Percentiles rank a stretch among this genome's conserved stretches.
Evolutionary conservation across 2,797 vertebrate genomes (phyloP).

Genomic region (Oryzias sinensis): DNA sequence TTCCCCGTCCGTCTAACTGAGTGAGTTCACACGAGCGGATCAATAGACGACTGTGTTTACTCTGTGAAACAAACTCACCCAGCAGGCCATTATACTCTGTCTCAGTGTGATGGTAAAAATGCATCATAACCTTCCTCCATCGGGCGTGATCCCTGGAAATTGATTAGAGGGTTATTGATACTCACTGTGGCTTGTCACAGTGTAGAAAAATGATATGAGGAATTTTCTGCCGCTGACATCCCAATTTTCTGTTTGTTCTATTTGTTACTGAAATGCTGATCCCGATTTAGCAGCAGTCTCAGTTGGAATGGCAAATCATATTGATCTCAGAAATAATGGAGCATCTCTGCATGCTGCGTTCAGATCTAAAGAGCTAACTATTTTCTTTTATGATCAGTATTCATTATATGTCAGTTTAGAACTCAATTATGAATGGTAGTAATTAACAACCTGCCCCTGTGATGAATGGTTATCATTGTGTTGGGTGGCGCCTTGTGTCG

Average conservation of each 20-base stretch:
- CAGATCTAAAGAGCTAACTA: slow-evolving; percentile 7
- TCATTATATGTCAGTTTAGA: slow-evolving; percentile 44
- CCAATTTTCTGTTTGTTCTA: slow-evolving; percentile 7
- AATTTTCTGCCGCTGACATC: slow-evolving; percentile 18
- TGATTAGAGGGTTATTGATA: slow-evolving; percentile 59
- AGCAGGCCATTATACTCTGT: slow-evolving; percentile 42
- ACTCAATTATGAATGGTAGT: slow-evolving; percentile 54
- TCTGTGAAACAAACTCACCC: slow-evolving; percentile 48
- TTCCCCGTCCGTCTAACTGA: slow-evolving; percentile 28
- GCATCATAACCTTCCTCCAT: slow-evolving; percentile 55
- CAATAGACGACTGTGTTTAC: slow-evolving; percentile 60
- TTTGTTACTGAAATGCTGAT: slow-evolving; percentile 28
- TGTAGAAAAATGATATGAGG: slow-evolving; percentile 20
- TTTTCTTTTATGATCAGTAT: slow-evolving; percentile 42
- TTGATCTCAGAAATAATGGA: slow-evolving; percentile 12
- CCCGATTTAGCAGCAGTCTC: slow-evolving; percentile 23
- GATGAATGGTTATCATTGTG: slow-evolving; percentile 52
- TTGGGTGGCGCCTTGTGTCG: slow-evolving; percentile 9
- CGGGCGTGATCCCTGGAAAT: slow-evolving; percentile 45
- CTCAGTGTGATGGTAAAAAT: slow-evolving; percentile 45
- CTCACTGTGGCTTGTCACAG: slow-evolving; percentile 28
- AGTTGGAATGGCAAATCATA: slow-evolving; percentile 1
- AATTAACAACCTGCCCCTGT: slow-evolving; percentile 51
- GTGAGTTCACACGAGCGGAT: slow-evolving; percentile 40
- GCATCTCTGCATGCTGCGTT: not conserved